These are phyloP conservation scores for Colossoma macropomum DNA, from an alignment of 2,113 vertebrate species.

Conservation along the genomic window DNA sequence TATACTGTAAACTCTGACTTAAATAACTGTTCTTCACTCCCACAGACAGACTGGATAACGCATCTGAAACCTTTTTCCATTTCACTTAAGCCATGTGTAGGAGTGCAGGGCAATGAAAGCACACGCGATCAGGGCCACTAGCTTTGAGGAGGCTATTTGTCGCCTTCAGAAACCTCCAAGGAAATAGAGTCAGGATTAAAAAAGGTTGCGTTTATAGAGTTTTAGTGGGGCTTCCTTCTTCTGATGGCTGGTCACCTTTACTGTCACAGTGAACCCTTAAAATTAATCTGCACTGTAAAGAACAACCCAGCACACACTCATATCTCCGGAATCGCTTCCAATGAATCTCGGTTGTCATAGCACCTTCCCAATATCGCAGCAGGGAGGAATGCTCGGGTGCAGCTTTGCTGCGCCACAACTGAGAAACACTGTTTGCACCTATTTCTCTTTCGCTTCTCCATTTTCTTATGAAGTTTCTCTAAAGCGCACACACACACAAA, in stretches of 20 bases:
- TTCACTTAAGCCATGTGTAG: conserved; percentile 43
- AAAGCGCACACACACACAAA: conserved; percentile 16
- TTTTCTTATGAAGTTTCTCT: conserved; percentile 14
- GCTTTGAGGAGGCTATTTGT: conserved; percentile 52
- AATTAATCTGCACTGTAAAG: conserved; percentile 59
- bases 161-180: conserved; percentile 48
- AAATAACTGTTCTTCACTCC: conserved; percentile 19
- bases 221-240: conserved; percentile 52
- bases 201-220: conserved; percentile 56
- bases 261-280: conserved; percentile 60
- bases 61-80: conserved; percentile 41
- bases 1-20: not conserved
- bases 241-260: conserved; percentile 63
- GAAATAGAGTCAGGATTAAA: conserved; percentile 58
- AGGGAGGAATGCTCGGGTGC: conserved; percentile 45
- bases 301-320: conserved; percentile 54
- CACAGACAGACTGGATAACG: conserved; percentile 36
- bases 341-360: conserved; percentile 64
- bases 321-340: conserved; percentile 58
- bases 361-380: conserved; percentile 58
- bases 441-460: conserved; percentile 9
- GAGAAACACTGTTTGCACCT: conserved; percentile 56
- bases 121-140: conserved; percentile 45
- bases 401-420: conserved; percentile 46
- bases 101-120: conserved; percentile 49